A percentile compares a stretch with the other conserved stretches of the same genome.
Conservation (phyloP, 1,140 invertebrate species). For the Chymomyza costata region DNA sequence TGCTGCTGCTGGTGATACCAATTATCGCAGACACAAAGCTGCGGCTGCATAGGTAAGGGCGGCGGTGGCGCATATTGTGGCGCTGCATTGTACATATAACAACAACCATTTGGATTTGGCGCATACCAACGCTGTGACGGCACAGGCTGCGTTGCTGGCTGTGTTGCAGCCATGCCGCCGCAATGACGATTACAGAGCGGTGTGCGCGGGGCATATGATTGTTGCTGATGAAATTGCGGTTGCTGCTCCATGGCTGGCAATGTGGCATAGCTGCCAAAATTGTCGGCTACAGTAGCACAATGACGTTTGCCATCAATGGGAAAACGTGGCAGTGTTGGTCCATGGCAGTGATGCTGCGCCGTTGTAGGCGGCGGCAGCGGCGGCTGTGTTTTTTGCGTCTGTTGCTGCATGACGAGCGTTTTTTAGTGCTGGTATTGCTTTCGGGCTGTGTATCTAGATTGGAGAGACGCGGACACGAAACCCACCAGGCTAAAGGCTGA, state of each 20-base stretch:
- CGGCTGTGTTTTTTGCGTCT: constrained; percentile 1
- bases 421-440: constrained; percentile 17
- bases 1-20: constrained; percentile 60
- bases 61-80: constrained; percentile 20
- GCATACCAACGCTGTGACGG: constrained; percentile 33
- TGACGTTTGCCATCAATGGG: constrained; percentile 42
- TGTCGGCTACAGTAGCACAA: constrained; percentile 37
- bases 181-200: constrained; percentile 51
- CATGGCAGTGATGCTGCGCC: constrained; percentile 38
- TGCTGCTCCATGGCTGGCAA: constrained; percentile 53
- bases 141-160: constrained; percentile 10
- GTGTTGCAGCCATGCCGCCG: background rate
- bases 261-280: constrained; percentile 68
- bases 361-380: constrained; percentile 27
- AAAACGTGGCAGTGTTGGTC: constrained; percentile 40
- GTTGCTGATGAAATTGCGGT: constrained; percentile 21
- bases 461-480: constrained; percentile 68
- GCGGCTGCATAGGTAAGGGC: constrained; percentile 38
- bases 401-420: constrained; percentile 1
- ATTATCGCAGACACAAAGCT: constrained; percentile 60
- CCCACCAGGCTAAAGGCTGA: constrained; percentile 71
- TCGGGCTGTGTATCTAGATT: constrained; percentile 36
- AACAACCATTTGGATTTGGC: constrained; percentile 48
- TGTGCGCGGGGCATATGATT: background rate
- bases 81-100: constrained; percentile 57